Evolutionary conservation across 2,888 invertebrate genomes (phyloP).

Genomic region (Ophion slaviceki): DNA sequence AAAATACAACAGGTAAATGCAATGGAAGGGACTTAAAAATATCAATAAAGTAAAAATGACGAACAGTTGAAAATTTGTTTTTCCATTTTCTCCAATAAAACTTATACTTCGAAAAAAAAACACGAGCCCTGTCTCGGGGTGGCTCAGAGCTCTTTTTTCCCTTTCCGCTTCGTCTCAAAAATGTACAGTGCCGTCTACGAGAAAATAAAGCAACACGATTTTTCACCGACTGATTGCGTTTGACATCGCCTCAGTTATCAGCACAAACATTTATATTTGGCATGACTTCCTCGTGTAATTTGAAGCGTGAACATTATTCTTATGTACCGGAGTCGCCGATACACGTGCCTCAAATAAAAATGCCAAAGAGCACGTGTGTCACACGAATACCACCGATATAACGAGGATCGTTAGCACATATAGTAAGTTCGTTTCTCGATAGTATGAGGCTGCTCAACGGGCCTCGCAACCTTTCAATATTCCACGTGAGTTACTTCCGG

Average conservation of each 20-base stretch:
- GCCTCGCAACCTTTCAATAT: conserved; percentile 55
- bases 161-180: too few species aligned
- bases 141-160: too few species aligned
- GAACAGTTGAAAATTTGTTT: not conserved
- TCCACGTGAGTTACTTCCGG: conserved; percentile 54
- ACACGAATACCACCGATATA: conserved; percentile 11
- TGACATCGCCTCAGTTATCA: not conserved
- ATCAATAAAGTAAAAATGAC: too few species aligned
- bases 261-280: not conserved
- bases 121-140: too few species aligned
- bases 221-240: not conserved
- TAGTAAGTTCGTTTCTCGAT: conserved; percentile 34
- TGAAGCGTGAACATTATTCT: not conserved
- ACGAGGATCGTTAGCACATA: conserved; percentile 1
- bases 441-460: conserved; percentile 30
- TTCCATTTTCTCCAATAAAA: too few species aligned
- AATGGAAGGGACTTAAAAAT: too few species aligned
- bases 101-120: too few species aligned
- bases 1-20: too few species aligned
- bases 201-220: not conserved
- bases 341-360: conserved; percentile 23
- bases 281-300: not conserved
- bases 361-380: conserved; percentile 41
- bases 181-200: not conserved
- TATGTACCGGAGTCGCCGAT: not conserved